These are phyloP conservation scores for Penaeus japonicus DNA, from an alignment of 1,140 invertebrate species.

Conservation along the genomic window DNA sequence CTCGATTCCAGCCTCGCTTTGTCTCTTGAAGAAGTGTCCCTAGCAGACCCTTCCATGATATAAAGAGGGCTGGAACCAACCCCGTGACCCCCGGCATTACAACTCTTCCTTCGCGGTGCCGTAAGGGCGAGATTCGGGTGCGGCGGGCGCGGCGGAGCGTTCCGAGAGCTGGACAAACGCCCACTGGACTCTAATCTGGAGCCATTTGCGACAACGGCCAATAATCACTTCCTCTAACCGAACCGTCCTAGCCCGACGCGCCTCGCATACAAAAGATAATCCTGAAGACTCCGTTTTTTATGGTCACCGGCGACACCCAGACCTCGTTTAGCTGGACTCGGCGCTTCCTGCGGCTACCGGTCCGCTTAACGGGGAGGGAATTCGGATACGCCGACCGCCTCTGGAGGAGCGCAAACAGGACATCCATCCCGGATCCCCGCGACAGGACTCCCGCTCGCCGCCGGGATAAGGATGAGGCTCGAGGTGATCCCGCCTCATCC, in stretches of 20 bases:
- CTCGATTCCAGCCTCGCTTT: conserved; percentile 55
- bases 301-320: conserved; percentile 49
- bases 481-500: conserved; percentile 38
- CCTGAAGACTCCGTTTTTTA: conserved; percentile 49
- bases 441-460: too few relatives aligned
- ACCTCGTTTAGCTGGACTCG: conserved; percentile 51
- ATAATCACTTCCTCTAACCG: conserved; percentile 57
- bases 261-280: conserved; percentile 57
- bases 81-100: conserved; percentile 41
- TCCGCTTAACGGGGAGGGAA: conserved; percentile 38
- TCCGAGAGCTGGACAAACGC: conserved; percentile 54
- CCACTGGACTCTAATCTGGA: conserved; percentile 55
- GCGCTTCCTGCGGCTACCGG: conserved; percentile 39
- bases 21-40: conserved; percentile 56
- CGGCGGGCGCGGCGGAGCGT: conserved; percentile 15
- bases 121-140: conserved; percentile 45
- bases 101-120: conserved; percentile 34
- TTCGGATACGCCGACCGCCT: conserved; percentile 24
- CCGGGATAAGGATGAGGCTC: neutral
- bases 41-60: conserved; percentile 56
- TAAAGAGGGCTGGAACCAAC: conserved; percentile 53
- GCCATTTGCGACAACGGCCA: conserved; percentile 56
- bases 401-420: neutral
- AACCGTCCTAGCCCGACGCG: conserved; percentile 51
- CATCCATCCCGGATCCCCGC: too few relatives aligned